Percentiles rank a stretch among this genome's conserved stretches.
These are phyloP conservation scores for Hermetia illucens DNA, from an alignment of 1,140 invertebrate genomes.

Conservation along the genomic window DNA sequence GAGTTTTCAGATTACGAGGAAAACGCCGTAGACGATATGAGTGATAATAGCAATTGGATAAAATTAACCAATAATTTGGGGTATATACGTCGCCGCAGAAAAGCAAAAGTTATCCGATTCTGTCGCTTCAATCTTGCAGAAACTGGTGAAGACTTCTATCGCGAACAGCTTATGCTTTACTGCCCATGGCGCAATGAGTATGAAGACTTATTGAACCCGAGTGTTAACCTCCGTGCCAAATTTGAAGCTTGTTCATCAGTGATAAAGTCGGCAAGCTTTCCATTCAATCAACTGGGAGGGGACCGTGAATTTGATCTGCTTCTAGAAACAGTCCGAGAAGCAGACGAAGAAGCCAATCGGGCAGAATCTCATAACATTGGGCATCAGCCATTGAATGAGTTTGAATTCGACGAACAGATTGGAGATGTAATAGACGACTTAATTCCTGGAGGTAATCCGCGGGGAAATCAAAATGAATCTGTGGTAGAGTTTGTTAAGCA, in stretches of 20 bases:
- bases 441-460: not conserved
- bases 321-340: not conserved
- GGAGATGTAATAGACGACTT: too few relatives aligned
- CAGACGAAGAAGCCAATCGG: not conserved
- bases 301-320: not conserved
- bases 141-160: not conserved
- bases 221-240: not conserved
- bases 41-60: too few relatives aligned
- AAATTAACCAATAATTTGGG: too few relatives aligned
- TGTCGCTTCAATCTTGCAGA: too few relatives aligned
- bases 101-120: too few relatives aligned
- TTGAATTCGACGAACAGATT: not conserved
- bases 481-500: too few relatives aligned
- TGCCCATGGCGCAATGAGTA: not conserved
- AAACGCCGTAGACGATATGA: too few relatives aligned
- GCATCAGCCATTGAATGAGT: not conserved
- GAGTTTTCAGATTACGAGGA: too few relatives aligned
- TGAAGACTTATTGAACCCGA: not conserved
- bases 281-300: not conserved
- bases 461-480: too few relatives aligned
- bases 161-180: not conserved
- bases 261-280: not conserved
- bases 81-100: too few relatives aligned
- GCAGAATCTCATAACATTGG: not conserved
- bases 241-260: not conserved